These are phyloP conservation scores for Cotesia typhae DNA, from an alignment of 1,140 invertebrate species.

Conservation along the genomic window DNA sequence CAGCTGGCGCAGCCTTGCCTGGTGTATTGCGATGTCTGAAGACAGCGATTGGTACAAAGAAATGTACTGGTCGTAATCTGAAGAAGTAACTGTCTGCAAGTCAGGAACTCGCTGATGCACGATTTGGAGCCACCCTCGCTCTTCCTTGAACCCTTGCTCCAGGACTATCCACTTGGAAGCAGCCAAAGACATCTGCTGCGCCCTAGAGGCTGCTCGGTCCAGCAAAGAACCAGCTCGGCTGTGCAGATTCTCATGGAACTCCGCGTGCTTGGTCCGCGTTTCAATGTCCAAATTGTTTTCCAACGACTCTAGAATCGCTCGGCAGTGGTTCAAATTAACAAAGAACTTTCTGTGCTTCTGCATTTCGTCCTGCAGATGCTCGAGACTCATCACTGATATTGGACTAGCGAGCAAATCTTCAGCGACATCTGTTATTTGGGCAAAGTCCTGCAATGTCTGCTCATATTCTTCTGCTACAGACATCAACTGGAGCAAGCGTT, in stretches of 20 bases:
- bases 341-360: constrained; percentile 90
- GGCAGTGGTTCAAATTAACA: constrained; percentile 84
- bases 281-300: constrained; percentile 83
- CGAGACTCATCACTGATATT: constrained; percentile 76
- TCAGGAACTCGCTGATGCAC: constrained; percentile 83
- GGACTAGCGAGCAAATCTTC: constrained; percentile 79
- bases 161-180: constrained; percentile 83
- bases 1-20: constrained; percentile 77
- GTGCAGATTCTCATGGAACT: constrained; percentile 80
- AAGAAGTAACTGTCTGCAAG: constrained; percentile 78
- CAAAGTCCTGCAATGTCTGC: constrained; percentile 84
- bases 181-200: constrained; percentile 83
- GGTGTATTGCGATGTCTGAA: constrained; percentile 79
- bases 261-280: constrained; percentile 76
- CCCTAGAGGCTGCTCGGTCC: constrained; percentile 79
- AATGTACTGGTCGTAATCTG: constrained; percentile 84
- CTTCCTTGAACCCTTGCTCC: constrained; percentile 83
- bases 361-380: constrained; percentile 85
- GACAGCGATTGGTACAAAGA: constrained; percentile 82
- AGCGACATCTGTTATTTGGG: constrained; percentile 83
- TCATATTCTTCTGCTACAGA: constrained; percentile 85
- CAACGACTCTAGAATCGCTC: constrained; percentile 82
- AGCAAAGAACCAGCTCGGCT: constrained; percentile 76
- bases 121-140: constrained; percentile 81
- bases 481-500: constrained; percentile 76